Evolutionary conservation across 2,113 vertebrate species (phyloP).

Genomic region (Ciconia stormi): DNA sequence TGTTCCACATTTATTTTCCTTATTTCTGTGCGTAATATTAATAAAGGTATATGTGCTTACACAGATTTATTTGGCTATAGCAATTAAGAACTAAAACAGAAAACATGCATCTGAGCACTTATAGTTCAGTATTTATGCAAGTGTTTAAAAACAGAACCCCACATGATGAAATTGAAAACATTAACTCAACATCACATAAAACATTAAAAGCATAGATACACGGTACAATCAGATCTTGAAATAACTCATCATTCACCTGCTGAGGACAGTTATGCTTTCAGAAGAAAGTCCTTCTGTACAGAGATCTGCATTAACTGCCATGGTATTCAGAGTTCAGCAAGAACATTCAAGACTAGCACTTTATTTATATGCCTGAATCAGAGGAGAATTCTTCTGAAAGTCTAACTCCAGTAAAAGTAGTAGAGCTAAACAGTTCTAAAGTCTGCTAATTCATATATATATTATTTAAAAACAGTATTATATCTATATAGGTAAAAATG

Average conservation of each 20-base stretch:
- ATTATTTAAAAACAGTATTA: background rate
- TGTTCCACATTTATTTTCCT: background rate
- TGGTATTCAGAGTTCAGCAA: background rate
- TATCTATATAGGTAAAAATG: background rate
- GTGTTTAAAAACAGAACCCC: background rate
- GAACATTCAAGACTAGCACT: background rate
- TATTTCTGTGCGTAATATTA: background rate
- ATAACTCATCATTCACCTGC: background rate
- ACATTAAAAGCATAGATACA: background rate
- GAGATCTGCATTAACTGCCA: background rate
- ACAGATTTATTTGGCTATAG: background rate
- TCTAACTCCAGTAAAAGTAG: background rate
- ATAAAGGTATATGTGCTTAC: background rate
- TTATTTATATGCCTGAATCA: background rate
- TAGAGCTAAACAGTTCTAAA: background rate
- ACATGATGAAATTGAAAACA: background rate
- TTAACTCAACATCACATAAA: background rate
- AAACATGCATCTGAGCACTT: background rate
- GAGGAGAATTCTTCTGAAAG: conserved; percentile 1
- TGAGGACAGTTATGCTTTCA: background rate
- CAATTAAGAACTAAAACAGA: background rate
- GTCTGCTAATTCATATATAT: background rate
- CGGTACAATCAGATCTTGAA: background rate
- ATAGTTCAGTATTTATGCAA: background rate
- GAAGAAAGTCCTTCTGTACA: conserved; percentile 4